Evolutionary conservation across 2,113 vertebrate species (phyloP).

Genomic region (Thunnus thynnus): DNA sequence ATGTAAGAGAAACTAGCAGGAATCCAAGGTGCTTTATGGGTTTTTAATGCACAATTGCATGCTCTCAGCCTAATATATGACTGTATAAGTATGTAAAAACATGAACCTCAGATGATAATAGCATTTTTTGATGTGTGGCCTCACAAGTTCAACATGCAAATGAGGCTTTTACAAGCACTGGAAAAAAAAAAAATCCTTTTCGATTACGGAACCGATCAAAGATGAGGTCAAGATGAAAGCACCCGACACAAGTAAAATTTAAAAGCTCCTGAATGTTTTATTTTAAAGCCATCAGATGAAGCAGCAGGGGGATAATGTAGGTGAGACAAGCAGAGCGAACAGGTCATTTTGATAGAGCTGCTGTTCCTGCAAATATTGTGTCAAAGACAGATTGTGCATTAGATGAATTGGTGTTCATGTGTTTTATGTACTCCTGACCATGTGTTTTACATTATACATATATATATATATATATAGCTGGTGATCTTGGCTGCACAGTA

Average conservation of each 20-base stretch:
- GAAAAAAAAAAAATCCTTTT: conserved; percentile 13
- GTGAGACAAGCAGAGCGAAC: conserved; percentile 22
- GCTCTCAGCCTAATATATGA: conserved; percentile 3
- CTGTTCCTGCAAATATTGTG: conserved; percentile 6
- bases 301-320: conserved; percentile 28
- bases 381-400: conserved; percentile 39
- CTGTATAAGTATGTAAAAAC: background rate
- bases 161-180: background rate
- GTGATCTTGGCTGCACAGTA: conserved; percentile 18
- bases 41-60: conserved; percentile 1
- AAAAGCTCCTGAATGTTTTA: conserved; percentile 63
- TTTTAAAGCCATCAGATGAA: conserved; percentile 39
- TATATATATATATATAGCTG: conserved; percentile 30
- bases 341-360: conserved; percentile 37
- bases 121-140: conserved; percentile 36
- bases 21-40: conserved; percentile 8
- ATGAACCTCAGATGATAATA: conserved; percentile 11
- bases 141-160: conserved; percentile 38
- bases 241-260: conserved; percentile 36
- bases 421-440: conserved; percentile 42
- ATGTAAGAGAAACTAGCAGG: background rate
- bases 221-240: conserved; percentile 66
- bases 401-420: conserved; percentile 17
- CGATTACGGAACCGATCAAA: conserved; percentile 53
- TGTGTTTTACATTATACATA: conserved; percentile 65